Evolutionary conservation across 2,888 invertebrate genomes (phyloP).

Genomic region (Aphodius granarius): DNA sequence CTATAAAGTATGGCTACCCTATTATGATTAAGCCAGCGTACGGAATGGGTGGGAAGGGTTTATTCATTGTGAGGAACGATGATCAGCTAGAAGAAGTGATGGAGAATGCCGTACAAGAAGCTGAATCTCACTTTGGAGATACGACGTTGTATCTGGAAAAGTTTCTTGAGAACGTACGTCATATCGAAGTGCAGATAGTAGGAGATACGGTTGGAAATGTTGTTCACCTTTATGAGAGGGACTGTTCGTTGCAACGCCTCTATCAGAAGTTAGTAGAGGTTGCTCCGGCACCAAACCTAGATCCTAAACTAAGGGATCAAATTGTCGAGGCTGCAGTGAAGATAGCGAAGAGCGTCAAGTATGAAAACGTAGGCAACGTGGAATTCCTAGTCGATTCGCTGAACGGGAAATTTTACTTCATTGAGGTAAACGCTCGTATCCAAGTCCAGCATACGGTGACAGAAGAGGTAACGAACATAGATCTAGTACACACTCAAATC

Average conservation of each 20-base stretch:
- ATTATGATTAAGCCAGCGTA: neutral
- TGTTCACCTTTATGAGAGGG: neutral
- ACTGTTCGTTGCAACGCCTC: neutral
- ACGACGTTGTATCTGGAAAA: neutral
- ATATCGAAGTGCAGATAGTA: neutral
- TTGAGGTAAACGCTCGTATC: conserved; percentile 3
- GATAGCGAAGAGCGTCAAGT: neutral
- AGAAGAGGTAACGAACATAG: neutral
- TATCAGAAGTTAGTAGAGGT: neutral
- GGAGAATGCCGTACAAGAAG: neutral
- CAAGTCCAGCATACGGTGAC: neutral
- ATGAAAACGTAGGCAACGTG: conserved; percentile 1
- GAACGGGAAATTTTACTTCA: neutral
- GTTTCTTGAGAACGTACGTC: neutral
- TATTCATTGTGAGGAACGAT: neutral
- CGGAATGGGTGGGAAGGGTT: neutral
- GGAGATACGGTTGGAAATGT: neutral
- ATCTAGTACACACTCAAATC: neutral
- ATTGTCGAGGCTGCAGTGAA: neutral
- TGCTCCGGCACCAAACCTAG: neutral
- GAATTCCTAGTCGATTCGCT: neutral
- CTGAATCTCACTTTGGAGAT: neutral
- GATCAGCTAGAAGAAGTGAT: neutral
- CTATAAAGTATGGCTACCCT: neutral
- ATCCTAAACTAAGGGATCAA: neutral